Evolutionary conservation across 2,888 invertebrate genomes (phyloP).

Genomic region (Protodeltote pygarga): DNA sequence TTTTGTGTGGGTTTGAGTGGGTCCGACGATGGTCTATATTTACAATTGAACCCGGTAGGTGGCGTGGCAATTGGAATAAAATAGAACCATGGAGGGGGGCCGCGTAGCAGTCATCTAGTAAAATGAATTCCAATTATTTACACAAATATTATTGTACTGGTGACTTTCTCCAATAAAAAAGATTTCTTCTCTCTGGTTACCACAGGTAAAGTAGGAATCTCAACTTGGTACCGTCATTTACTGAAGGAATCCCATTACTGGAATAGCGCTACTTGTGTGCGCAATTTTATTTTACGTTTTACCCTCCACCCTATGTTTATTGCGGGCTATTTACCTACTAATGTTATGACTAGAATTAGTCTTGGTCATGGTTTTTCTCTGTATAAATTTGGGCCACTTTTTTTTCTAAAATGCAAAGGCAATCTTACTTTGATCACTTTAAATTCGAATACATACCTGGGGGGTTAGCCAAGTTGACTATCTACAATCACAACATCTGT

Average conservation of each 20-base stretch:
- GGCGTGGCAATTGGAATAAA: no score
- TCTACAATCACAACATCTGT: no score
- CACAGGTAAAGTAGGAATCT: conserved; percentile 53
- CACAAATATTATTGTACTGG: conserved; percentile 50
- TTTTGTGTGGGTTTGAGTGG: no score
- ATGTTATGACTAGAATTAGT: conserved; percentile 36
- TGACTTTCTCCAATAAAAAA: conserved; percentile 63
- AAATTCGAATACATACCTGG: no score
- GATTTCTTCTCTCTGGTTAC: conserved; percentile 61
- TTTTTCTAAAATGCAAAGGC: background rate
- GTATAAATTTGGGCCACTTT: background rate
- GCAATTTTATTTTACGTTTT: conserved; percentile 70
- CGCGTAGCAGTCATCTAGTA: no score
- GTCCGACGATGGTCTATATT: no score
- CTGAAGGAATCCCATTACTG: conserved; percentile 68
- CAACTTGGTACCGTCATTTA: conserved; percentile 62
- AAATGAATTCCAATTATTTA: no score
- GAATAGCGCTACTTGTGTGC: conserved; percentile 66
- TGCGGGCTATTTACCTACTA: conserved; percentile 42
- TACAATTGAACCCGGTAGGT: no score
- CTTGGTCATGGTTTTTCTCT: conserved; percentile 5
- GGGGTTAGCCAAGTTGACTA: no score
- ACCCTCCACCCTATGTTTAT: conserved; percentile 58
- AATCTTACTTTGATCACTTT: background rate
- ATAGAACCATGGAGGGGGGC: no score